Evolutionary conservation across 2,797 vertebrate genomes (phyloP), one percentile per base, ranked within the genome.

Genomic region (Mionectes olivaceus): DNA sequence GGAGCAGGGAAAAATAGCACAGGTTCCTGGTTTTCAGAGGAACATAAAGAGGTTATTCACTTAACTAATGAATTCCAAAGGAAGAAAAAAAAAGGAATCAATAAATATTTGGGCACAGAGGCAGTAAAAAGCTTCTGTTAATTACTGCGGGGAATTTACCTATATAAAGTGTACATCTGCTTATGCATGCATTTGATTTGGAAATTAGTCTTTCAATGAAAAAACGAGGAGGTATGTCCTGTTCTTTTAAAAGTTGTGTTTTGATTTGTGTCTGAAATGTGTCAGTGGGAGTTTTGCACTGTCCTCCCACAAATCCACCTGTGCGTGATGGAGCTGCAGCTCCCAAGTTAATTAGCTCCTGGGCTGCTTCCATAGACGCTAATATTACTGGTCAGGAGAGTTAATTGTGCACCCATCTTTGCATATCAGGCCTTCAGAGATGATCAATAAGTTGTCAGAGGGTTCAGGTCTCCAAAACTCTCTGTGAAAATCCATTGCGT

Each of bases 311-410:
- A 84, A 70, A 59, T 60, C 53, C 74, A 32, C 47, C 76, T 84
- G 87, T 15, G 22, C 0, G 0, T 75, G 85, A 60, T 41, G 52
- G 74, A 87, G 57, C 32, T 81, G 41, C 30, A 69, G 79, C 74
- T 89, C 32, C 1, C 9, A 67, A 64, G 59, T 76, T 71, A 37
- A 22, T 90, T 77, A 79, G 56, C 80, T 90, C 47, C 0, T 2
- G 83, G 84, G n/a, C 70, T 93, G 64, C 67, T 90, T 81, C 60
- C 37, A 67, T 22, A 73, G 84, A 49, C 93, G 63, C 59, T 65
- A 52, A 88, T 73, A 28, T 28, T 89, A 49, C 14, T 32, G 55
- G 35, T 88, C 55, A 63, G 39, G 32, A 55, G 55, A 67, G 79
- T 39, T 86, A 93, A 91, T 69, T 86, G 47, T 78, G 89, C 52